Percentiles rank a stretch among this genome's conserved stretches.
phyloP scores from a whole-genome alignment of 1,140 invertebrate species.

The Glossosoma conforme region DNA sequence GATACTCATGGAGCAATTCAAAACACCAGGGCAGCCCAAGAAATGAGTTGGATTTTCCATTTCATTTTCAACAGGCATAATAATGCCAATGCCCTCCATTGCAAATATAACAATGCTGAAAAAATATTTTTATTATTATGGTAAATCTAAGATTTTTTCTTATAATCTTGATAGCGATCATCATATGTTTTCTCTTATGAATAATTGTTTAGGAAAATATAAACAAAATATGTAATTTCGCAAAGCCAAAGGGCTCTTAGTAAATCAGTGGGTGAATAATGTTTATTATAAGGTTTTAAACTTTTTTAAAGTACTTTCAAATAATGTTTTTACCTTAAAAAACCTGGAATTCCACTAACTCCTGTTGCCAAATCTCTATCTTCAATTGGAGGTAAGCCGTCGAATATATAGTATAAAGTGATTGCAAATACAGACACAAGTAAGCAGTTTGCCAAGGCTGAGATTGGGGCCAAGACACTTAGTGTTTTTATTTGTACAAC shows the following conservation, averaged over 20 bases:
- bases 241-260: no score
- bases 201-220: no score
- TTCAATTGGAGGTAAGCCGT: constrained; percentile 46
- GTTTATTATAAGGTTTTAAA: no score
- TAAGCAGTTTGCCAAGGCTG: constrained; percentile 63
- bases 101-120: constrained; percentile 69
- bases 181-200: no score
- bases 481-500: constrained; percentile 63
- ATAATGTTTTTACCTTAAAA: constrained; percentile 53
- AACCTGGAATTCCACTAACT: constrained; percentile 53
- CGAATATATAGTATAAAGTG: constrained; percentile 70
- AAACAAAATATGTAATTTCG: no score
- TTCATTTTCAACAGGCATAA: constrained; percentile 85
- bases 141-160: no score
- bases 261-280: no score
- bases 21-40: constrained; percentile 73
- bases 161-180: no score
- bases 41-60: constrained; percentile 78
- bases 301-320: constrained; percentile 2
- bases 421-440: constrained; percentile 64
- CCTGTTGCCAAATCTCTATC: constrained; percentile 49
- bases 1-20: constrained; percentile 77
- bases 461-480: constrained; percentile 71
- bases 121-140: constrained; percentile 42
- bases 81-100: constrained; percentile 77